Conservation (phyloP, 2,888 invertebrate genomes). For the Conomelus anceps region DNA sequence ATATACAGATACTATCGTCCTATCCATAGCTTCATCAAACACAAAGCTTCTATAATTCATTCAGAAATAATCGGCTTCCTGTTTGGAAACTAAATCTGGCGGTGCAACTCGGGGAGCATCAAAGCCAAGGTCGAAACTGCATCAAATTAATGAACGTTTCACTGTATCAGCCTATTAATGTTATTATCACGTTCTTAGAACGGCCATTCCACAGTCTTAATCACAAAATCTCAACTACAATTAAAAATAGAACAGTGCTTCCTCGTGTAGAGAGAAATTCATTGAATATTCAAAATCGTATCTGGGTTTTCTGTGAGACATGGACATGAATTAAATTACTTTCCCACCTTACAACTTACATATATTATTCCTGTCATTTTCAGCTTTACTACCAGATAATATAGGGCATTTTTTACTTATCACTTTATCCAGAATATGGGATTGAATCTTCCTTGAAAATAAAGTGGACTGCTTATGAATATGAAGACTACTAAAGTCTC, state of each 20-base stretch:
- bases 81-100: neutral
- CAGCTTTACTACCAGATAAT: too few species aligned
- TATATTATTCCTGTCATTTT: neutral
- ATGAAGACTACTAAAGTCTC: too few species aligned
- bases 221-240: neutral
- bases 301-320: neutral
- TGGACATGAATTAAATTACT: neutral
- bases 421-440: too few species aligned
- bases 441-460: too few species aligned
- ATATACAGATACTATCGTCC: neutral
- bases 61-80: neutral
- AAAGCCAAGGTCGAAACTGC: neutral
- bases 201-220: neutral
- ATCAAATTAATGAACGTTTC: neutral
- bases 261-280: neutral
- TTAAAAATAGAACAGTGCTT: neutral
- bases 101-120: neutral
- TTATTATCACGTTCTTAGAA: neutral
- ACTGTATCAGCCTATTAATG: neutral
- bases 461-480: too few species aligned
- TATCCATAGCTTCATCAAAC: neutral
- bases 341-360: neutral
- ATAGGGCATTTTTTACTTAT: too few species aligned
- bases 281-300: neutral
- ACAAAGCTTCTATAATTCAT: neutral